These are phyloP conservation scores for Myotis brandtii DNA, from an alignment of 2,113 vertebrate species.

Conservation along the genomic window DNA sequence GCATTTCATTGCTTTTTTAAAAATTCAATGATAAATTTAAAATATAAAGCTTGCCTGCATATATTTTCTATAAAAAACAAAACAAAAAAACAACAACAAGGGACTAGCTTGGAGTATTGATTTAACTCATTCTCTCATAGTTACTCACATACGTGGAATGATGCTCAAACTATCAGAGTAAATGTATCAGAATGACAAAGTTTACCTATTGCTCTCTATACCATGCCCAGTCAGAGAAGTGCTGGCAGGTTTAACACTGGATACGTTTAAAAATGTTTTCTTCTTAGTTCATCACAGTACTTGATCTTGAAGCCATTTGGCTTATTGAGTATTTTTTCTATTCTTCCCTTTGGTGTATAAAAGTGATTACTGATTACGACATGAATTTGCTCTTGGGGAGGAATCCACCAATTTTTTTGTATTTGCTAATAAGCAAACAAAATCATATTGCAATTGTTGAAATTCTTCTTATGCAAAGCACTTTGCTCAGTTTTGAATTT, in stretches of 20 bases:
- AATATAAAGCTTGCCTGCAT: neutral
- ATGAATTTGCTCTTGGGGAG: neutral
- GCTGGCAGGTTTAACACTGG: neutral
- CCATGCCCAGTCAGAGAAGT: neutral
- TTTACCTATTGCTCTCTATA: neutral
- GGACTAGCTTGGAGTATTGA: neutral
- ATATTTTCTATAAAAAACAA: neutral
- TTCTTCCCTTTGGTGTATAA: neutral
- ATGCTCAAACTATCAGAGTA: neutral
- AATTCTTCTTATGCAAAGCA: neutral
- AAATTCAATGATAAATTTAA: neutral
- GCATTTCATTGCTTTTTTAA: neutral
- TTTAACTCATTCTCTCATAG: neutral
- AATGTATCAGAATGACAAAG: neutral
- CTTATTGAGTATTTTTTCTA: neutral
- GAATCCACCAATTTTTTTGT: neutral
- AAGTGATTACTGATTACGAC: neutral
- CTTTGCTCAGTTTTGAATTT: neutral
- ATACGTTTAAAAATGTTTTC: neutral
- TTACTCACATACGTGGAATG: neutral
- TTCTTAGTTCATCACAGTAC: neutral
- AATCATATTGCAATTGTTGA: neutral
- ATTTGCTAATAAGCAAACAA: conserved; percentile 2
- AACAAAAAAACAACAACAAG: neutral
- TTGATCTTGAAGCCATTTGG: conserved; percentile 5